Evolutionary conservation across 2,113 vertebrate genomes (phyloP).

Genomic region (Scytalopus superciliaris): DNA sequence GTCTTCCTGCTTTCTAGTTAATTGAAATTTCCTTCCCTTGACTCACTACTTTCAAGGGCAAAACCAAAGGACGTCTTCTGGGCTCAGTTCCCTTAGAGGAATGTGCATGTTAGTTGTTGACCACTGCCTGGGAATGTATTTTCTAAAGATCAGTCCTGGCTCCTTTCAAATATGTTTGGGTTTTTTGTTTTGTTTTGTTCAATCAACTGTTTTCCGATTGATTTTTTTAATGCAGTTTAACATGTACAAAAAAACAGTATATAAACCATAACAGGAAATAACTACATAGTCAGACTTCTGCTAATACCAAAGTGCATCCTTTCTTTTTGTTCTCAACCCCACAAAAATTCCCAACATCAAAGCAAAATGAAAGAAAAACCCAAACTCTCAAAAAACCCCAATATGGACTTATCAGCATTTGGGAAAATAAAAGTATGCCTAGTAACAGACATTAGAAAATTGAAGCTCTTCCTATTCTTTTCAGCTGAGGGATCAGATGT

Average conservation of each 20-base stretch:
- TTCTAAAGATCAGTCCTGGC: not conserved
- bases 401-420: fast-evolving
- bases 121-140: not conserved
- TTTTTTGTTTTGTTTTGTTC: not conserved
- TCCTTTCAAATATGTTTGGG: not conserved
- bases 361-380: not conserved
- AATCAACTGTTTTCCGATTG: not conserved
- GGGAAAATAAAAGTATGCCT: not conserved
- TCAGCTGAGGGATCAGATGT: not conserved
- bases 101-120: not conserved
- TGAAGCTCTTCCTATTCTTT: not conserved
- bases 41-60: not conserved
- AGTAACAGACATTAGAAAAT: not conserved
- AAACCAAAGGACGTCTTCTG: not conserved
- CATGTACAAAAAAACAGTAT: not conserved
- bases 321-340: not conserved
- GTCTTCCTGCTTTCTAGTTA: not conserved
- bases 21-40: conserved; percentile 13
- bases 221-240: not conserved
- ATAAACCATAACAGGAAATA: not conserved
- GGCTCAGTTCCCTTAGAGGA: not conserved
- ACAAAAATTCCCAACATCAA: not conserved
- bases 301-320: fast-evolving
- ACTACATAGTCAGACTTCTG: not conserved
- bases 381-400: not conserved